These are phyloP conservation scores for Entelurus aequoreus DNA, from an alignment of 2,113 vertebrate genomes.

Conservation along the genomic window DNA sequence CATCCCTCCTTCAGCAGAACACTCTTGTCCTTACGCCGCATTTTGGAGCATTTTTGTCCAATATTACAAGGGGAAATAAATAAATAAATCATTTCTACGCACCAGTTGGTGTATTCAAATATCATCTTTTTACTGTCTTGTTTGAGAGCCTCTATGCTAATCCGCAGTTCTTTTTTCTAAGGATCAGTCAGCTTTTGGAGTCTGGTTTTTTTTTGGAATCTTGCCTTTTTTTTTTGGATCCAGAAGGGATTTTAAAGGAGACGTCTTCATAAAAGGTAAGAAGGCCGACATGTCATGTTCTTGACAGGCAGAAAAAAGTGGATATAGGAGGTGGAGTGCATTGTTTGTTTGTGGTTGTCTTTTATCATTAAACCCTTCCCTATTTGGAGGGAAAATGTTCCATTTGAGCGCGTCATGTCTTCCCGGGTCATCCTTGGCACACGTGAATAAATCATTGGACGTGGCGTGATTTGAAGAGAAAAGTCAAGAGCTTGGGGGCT, in stretches of 20 bases:
- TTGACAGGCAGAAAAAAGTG: slow-evolving; percentile 14
- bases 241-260: slow-evolving; percentile 35
- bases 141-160: slow-evolving; percentile 1
- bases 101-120: background rate
- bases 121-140: background rate
- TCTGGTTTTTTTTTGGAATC: slow-evolving; percentile 4
- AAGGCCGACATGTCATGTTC: slow-evolving; percentile 16
- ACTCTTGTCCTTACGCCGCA: background rate
- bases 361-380: background rate
- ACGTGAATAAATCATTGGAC: slow-evolving; percentile 35
- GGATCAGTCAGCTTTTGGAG: slow-evolving; percentile 8
- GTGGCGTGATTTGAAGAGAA: slow-evolving; percentile 28
- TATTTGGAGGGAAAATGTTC: background rate
- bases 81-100: slow-evolving; percentile 3
- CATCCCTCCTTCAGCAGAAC: slow-evolving; percentile 37
- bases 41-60: slow-evolving; percentile 9
- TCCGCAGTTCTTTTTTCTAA: background rate
- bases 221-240: background rate
- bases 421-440: slow-evolving; percentile 15
- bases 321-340: background rate
- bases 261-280: slow-evolving; percentile 45
- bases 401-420: slow-evolving; percentile 1
- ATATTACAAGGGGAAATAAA: background rate
- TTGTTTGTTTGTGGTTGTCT: background rate
- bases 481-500: background rate